phyloP scores from a whole-genome alignment of 2,113 vertebrate species.

The Pimephales promelas region DNA sequence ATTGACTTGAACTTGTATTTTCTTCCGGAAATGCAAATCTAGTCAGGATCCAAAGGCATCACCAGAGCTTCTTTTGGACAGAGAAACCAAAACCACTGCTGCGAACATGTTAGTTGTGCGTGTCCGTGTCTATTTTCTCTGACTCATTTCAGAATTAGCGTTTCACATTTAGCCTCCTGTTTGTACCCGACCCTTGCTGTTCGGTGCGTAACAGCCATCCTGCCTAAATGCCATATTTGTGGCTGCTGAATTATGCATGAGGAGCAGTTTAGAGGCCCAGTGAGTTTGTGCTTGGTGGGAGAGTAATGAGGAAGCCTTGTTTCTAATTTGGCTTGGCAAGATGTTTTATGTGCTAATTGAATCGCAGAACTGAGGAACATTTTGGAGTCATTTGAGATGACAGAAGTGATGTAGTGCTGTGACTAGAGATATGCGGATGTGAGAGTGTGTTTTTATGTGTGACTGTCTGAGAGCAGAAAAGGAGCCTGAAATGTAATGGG shows the following conservation, averaged over 20 bases:
- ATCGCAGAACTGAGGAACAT: conserved; percentile 77
- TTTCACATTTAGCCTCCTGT: conserved; percentile 30
- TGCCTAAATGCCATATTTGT: conserved; percentile 76
- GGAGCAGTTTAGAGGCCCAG: conserved; percentile 80
- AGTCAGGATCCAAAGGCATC: not conserved
- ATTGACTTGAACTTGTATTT: not conserved
- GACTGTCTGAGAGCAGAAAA: conserved; percentile 1
- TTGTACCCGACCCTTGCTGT: conserved; percentile 70
- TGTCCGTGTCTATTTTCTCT: conserved; percentile 42
- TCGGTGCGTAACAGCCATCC: conserved; percentile 73
- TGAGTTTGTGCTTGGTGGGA: conserved; percentile 79
- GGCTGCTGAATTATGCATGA: conserved; percentile 89
- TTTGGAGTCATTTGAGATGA: conserved; percentile 25
- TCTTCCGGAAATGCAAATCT: not conserved
- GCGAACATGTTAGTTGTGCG: not conserved
- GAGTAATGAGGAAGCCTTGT: conserved; percentile 85
- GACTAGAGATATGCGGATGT: conserved; percentile 1
- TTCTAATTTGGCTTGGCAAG: conserved; percentile 89
- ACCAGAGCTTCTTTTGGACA: not conserved
- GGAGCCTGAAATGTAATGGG: not conserved
- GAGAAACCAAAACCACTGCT: not conserved
- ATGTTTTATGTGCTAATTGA: conserved; percentile 85
- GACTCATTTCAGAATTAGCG: conserved; percentile 37
- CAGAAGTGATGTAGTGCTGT: conserved; percentile 28
- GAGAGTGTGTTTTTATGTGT: conserved; percentile 17